Percentiles rank a stretch among this genome's conserved stretches.
Evolutionary conservation across 2,797 vertebrate genomes (phyloP).

Genomic region (Falco rusticolus): DNA sequence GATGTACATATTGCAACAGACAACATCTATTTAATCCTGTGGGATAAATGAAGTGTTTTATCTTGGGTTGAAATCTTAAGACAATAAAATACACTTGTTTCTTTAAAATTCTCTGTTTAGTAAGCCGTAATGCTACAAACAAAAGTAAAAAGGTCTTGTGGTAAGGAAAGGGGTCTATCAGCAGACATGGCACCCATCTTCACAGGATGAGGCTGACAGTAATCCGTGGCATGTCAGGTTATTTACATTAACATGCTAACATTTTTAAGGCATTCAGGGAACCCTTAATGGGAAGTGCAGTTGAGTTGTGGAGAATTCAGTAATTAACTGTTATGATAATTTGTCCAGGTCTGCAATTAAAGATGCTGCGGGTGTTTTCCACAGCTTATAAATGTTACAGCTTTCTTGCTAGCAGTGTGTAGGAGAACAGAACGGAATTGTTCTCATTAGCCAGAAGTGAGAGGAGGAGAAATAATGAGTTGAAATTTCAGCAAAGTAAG

Average conservation of each 20-base stretch:
- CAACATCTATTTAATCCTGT: not conserved
- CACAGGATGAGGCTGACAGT: not conserved
- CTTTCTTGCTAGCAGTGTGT: not conserved
- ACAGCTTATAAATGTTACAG: not conserved
- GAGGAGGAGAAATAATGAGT: conserved; percentile 1
- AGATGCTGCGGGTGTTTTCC: not conserved
- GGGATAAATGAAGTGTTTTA: not conserved
- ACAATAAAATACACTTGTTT: not conserved
- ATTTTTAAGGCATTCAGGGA: not conserved
- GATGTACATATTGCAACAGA: not conserved
- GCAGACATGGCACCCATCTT: not conserved
- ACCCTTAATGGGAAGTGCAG: not conserved
- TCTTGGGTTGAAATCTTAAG: not conserved
- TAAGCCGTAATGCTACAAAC: not conserved
- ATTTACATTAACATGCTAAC: not conserved
- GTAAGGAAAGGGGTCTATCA: not conserved
- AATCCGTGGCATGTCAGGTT: not conserved
- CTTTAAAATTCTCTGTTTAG: not conserved
- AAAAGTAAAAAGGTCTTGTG: not conserved
- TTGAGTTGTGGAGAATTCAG: not conserved
- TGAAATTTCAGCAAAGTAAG: conserved; percentile 2
- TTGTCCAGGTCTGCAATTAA: conserved; percentile 24
- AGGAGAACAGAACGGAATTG: not conserved
- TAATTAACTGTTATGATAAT: conserved; percentile 43
- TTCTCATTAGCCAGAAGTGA: not conserved